Conservation (phyloP, 1,140 invertebrate genomes). For the Hylyphantes graminicola region DNA sequence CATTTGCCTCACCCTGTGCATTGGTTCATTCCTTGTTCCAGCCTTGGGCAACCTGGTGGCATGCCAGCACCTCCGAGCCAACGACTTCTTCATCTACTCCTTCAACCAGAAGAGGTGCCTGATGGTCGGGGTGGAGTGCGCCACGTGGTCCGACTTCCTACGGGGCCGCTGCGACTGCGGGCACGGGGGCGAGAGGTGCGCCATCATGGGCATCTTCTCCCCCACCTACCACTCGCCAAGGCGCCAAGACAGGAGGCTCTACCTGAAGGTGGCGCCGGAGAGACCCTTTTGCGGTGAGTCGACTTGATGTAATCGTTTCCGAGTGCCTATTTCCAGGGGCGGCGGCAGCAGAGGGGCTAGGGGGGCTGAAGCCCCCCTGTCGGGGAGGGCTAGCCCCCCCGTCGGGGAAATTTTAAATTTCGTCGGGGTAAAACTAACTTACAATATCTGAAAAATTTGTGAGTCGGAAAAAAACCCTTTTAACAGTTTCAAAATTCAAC, state of each 20-base stretch:
- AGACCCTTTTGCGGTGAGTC: slow-evolving; percentile 49
- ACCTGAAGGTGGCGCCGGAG: slow-evolving; percentile 42
- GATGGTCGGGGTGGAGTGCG: slow-evolving; percentile 29
- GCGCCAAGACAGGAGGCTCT: slow-evolving; percentile 32
- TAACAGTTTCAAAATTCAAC: too few species aligned
- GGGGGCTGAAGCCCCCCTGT: too few species aligned
- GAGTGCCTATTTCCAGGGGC: too few species aligned
- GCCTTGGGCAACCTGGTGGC: slow-evolving; percentile 37
- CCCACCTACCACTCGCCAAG: slow-evolving; percentile 17
- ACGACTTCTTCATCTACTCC: slow-evolving; percentile 53
- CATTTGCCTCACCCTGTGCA: too few species aligned
- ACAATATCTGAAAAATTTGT: too few species aligned
- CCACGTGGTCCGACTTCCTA: slow-evolving; percentile 14
- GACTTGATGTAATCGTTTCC: too few species aligned
- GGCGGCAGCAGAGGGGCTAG: too few species aligned
- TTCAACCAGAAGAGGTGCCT: slow-evolving; percentile 44
- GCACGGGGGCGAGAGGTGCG: slow-evolving; percentile 29
- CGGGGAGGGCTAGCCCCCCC: too few species aligned
- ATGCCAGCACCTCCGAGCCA: slow-evolving; percentile 37
- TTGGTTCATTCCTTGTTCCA: neutral
- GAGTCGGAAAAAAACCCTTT: too few species aligned
- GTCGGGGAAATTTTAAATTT: too few species aligned
- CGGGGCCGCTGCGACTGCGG: slow-evolving; percentile 44
- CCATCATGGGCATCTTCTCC: slow-evolving; percentile 46
- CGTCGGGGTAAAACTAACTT: too few species aligned